Evolutionary conservation across 2,113 vertebrate species (phyloP), one percentile per base, ranked within the genome.

Genomic region (Theristicus caerulescens): DNA sequence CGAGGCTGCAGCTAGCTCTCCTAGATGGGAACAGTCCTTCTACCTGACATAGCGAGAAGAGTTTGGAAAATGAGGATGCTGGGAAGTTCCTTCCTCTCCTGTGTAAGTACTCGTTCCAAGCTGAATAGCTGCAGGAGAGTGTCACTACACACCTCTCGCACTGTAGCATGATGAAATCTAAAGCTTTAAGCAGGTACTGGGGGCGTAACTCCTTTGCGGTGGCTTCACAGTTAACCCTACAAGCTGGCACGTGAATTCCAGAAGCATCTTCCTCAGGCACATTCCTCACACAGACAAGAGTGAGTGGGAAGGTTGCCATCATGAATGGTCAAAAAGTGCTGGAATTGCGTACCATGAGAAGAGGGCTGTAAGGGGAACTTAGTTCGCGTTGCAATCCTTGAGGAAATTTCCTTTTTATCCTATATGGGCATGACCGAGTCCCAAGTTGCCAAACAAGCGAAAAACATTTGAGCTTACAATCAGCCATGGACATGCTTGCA

Each of bases 341-440:
- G 55, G 67, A 90, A 91, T 13, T 49, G 34, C 14, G 29, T 40
- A 14, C 24, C 18, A 31, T 1, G 5, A 66, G 62, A 73, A 78
- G 13, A 74, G 9, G 31, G 34, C 11, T 51, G 5, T 52, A 61
- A 67, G 36, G 22, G 49, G 26, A 82, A 65, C 4, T 3, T 11
- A 51, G 17, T 17, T 80, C 61, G 34, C 9, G 0, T 4, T 55
- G 54, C 16, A 88, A 7, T 27, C 61, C 57, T 72, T 5, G 6
- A 74, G 21, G 11, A 57, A 82, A 95, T 36, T 27, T 78, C n/a
- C 19, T 40, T 77, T 64, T 57, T 34, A 71, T 64, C 31, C 26
- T 47, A 3, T 4, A 36, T n/a, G 38, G 16, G 29, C 80, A 83
- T 42, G 32, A 76, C 9, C 0, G 0, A 65, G 52, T 61, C 21